A percentile compares a stretch with the other conserved stretches of the same genome.
phyloP scores from a whole-genome alignment of 35 echinoderm and acorn worm species.

The Ophioderma brevispina region DNA sequence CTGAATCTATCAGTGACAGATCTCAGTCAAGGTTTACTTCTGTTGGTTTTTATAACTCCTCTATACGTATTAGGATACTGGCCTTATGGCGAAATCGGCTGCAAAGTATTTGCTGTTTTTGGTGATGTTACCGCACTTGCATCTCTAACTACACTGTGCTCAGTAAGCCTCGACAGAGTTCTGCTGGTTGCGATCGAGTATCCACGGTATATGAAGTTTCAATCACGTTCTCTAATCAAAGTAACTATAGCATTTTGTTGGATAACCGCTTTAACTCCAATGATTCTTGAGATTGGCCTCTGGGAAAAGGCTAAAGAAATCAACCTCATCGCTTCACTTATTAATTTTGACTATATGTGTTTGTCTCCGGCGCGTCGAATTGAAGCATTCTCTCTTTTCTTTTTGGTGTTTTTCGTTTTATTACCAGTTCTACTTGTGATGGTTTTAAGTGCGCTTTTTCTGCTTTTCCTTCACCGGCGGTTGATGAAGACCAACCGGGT shows the following conservation, averaged over 20 bases:
- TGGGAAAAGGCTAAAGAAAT: neutral
- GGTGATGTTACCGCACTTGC: neutral
- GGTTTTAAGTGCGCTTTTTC: neutral
- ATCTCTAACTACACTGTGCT: neutral
- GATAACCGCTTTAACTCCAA: neutral
- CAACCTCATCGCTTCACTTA: neutral
- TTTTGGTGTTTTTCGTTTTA: neutral
- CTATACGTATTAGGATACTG: slow-evolving; percentile 1
- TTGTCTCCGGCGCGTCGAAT: neutral
- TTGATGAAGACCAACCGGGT: too few relatives aligned
- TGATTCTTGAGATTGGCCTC: neutral
- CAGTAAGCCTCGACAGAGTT: neutral
- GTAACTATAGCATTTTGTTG: neutral
- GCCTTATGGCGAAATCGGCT: neutral
- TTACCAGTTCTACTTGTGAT: neutral
- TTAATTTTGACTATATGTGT: neutral
- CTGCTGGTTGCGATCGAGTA: slow-evolving; percentile 15
- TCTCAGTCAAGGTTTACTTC: neutral
- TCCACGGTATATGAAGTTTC: neutral
- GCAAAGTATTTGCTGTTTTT: neutral
- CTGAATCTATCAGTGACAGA: slow-evolving; percentile 9
- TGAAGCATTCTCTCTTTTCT: neutral
- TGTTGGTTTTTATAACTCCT: neutral
- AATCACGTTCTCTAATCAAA: neutral
- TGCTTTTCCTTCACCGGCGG: neutral